A percentile compares a stretch with the other conserved stretches of the same genome.
Conservation (phyloP, 2,797 vertebrate genomes). For the Trachops cirrhosus region DNA sequence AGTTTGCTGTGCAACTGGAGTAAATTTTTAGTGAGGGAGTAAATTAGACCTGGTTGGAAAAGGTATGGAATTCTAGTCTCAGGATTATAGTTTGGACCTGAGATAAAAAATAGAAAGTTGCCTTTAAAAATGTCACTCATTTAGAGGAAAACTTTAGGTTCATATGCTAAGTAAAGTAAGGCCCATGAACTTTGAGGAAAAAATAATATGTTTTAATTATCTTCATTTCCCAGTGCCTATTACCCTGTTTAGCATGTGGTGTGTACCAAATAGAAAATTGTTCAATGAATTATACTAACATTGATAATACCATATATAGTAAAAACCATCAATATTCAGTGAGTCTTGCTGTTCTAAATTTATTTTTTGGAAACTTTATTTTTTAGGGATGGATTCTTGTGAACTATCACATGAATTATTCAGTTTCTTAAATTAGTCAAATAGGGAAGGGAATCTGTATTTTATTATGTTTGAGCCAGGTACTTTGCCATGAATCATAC, state of each 20-base stretch:
- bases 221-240: neutral
- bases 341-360: slow-evolving; percentile 24
- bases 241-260: neutral
- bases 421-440: slow-evolving; percentile 2
- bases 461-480: neutral
- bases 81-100: neutral
- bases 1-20: neutral
- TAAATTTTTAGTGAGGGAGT: neutral
- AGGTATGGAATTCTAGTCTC: neutral
- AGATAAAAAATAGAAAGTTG: slow-evolving; percentile 20
- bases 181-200: neutral
- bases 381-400: neutral
- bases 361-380: slow-evolving; percentile 34
- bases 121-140: neutral
- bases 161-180: neutral
- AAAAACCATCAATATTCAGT: neutral
- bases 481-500: neutral
- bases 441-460: neutral
- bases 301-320: neutral
- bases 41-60: neutral
- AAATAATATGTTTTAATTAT: slow-evolving; percentile 5
- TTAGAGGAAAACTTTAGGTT: neutral
- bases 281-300: neutral
- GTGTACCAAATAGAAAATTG: slow-evolving; percentile 21
- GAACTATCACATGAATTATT: neutral